Evolutionary conservation across 1,140 invertebrate species (phyloP).

Genomic region (Uloborus diversus): DNA sequence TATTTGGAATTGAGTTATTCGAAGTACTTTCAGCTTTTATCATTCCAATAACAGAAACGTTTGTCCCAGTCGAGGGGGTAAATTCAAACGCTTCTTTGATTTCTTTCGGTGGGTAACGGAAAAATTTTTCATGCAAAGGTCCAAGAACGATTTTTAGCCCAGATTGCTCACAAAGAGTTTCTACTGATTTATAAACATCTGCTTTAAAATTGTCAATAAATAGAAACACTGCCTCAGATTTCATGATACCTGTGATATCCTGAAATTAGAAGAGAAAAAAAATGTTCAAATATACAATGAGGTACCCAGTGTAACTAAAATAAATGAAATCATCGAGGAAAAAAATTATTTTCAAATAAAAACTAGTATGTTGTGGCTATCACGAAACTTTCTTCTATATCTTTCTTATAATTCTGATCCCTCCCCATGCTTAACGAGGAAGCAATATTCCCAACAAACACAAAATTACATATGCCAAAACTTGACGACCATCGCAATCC

Average conservation of each 20-base stretch:
- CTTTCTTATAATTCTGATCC: no score
- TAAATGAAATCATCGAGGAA: no score
- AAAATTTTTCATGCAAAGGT: not conserved
- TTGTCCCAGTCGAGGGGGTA: not conserved
- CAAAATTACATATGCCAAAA: no score
- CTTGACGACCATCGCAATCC: no score
- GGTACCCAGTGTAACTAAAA: no score
- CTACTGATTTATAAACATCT: not conserved
- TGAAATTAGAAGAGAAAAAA: slow-evolving; percentile 1
- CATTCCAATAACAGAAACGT: slow-evolving; percentile 12
- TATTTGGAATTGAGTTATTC: not conserved
- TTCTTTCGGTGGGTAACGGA: not conserved
- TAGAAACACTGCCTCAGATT: slow-evolving; percentile 2
- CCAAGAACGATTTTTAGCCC: slow-evolving; percentile 4
- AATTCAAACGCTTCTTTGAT: not conserved
- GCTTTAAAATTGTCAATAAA: slow-evolving; percentile 35
- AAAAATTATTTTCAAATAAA: no score
- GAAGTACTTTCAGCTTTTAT: not conserved
- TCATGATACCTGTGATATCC: not conserved
- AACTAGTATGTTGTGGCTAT: no score
- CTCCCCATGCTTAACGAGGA: no score
- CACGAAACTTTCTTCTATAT: no score
- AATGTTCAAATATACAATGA: no score
- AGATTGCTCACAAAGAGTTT: slow-evolving; percentile 3
- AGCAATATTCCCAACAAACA: no score